phyloP scores from a whole-genome alignment of 2,888 invertebrate genomes.

The Pseudococcus jackbeardsleyi region DNA sequence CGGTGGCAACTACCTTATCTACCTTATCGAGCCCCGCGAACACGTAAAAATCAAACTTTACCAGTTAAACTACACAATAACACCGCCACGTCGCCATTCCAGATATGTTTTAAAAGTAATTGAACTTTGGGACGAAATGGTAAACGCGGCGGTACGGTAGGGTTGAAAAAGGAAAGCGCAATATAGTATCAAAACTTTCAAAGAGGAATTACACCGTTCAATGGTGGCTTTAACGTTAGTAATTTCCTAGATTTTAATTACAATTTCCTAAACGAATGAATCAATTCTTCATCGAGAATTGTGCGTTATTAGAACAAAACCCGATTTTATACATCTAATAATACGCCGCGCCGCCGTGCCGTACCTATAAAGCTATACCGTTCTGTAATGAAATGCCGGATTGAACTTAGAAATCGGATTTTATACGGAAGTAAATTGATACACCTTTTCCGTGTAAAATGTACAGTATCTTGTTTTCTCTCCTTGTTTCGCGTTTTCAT shows the following conservation, averaged over 20 bases:
- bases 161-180: constrained; percentile 20
- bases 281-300: constrained; percentile 38
- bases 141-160: background rate
- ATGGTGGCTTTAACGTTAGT: constrained; percentile 30
- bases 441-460: background rate
- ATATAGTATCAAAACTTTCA: constrained; percentile 15
- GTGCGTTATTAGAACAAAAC: constrained; percentile 13
- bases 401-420: constrained; percentile 14
- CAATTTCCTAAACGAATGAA: constrained; percentile 37
- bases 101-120: constrained; percentile 11
- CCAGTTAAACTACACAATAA: constrained; percentile 14
- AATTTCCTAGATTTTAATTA: constrained; percentile 33
- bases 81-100: background rate
- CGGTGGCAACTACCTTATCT: background rate
- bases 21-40: background rate
- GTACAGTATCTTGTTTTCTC: background rate
- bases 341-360: background rate
- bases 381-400: background rate
- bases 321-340: constrained; percentile 13
- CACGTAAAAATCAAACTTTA: constrained; percentile 13
- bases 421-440: background rate
- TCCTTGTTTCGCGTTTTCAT: background rate
- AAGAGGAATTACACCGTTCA: constrained; percentile 33
- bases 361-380: background rate
- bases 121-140: background rate